phyloP scores from a whole-genome alignment of 2,113 vertebrate genomes.

The Epinephelus fuscoguttatus region DNA sequence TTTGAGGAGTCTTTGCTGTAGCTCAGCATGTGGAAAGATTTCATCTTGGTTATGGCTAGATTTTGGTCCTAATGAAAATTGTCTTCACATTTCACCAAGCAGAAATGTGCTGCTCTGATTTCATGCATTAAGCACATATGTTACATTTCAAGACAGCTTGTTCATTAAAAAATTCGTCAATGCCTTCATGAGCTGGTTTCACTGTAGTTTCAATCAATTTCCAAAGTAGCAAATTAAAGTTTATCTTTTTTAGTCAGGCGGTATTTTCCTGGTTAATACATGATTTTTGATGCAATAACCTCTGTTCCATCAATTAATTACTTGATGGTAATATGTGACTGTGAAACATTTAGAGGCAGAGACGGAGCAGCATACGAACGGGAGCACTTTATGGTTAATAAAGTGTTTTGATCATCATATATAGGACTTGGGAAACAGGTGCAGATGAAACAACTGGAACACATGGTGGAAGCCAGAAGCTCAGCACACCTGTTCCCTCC shows the following conservation, averaged over 20 bases:
- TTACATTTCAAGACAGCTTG: constrained; percentile 6
- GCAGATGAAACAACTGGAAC: constrained; percentile 79
- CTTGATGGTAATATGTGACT: constrained; percentile 10
- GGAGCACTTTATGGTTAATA: constrained; percentile 69
- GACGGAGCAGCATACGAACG: constrained; percentile 24
- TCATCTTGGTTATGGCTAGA: neutral
- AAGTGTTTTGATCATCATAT: constrained; percentile 74
- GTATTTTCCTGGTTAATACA: neutral
- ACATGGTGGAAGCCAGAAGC: constrained; percentile 79
- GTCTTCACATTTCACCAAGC: neutral
- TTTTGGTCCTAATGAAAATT: neutral
- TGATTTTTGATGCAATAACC: constrained; percentile 25
- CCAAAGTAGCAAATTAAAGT: constrained; percentile 14
- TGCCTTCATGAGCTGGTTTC: constrained; percentile 3
- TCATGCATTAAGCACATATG: neutral
- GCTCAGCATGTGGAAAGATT: neutral
- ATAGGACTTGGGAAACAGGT: constrained; percentile 71
- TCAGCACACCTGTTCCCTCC: constrained; percentile 76
- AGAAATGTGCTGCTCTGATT: neutral
- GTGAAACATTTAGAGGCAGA: constrained; percentile 15
- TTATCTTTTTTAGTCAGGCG: neutral
- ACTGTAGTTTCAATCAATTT: constrained; percentile 15
- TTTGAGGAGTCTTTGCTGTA: neutral
- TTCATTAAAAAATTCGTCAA: neutral
- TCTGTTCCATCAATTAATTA: constrained; percentile 29